phyloP scores from a whole-genome alignment of 2,113 vertebrate species.

The Zosterops pallidus region DNA sequence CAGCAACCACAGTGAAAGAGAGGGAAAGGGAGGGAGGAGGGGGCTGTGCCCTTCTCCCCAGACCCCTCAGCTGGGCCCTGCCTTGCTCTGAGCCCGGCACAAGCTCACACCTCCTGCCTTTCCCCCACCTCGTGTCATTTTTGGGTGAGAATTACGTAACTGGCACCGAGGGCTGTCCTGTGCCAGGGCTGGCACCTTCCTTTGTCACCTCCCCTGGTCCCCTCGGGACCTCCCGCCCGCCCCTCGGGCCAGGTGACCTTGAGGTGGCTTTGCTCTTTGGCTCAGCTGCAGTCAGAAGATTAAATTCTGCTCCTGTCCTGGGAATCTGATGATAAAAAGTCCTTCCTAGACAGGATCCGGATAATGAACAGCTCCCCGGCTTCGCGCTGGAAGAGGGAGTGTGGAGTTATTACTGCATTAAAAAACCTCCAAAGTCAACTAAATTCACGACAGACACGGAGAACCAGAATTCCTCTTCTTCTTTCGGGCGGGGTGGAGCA shows the following conservation, averaged over 20 bases:
- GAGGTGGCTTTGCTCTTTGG: conserved; percentile 42
- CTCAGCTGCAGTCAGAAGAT: conserved; percentile 56
- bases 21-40: neutral
- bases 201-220: accelerated
- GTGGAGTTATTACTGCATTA: conserved; percentile 63
- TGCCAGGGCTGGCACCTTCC: neutral
- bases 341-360: conserved; percentile 54
- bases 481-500: conserved; percentile 3
- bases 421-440: conserved; percentile 54
- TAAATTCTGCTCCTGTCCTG: conserved; percentile 61
- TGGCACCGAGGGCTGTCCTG: accelerated
- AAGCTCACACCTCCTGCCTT: neutral
- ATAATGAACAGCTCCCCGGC: conserved; percentile 67
- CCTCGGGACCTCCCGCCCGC: neutral
- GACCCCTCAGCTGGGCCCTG: accelerated
- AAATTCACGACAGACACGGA: conserved; percentile 10
- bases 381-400: conserved; percentile 14
- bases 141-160: accelerated
- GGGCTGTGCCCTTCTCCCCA: neutral
- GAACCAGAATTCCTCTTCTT: conserved; percentile 43
- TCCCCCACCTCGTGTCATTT: accelerated
- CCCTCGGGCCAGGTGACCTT: conserved; percentile 25
- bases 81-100: accelerated
- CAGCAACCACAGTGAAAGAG: accelerated
- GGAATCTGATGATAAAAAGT: conserved; percentile 68